phyloP scores from a whole-genome alignment of 2,797 vertebrate genomes.

The Hafferia zeledoni region DNA sequence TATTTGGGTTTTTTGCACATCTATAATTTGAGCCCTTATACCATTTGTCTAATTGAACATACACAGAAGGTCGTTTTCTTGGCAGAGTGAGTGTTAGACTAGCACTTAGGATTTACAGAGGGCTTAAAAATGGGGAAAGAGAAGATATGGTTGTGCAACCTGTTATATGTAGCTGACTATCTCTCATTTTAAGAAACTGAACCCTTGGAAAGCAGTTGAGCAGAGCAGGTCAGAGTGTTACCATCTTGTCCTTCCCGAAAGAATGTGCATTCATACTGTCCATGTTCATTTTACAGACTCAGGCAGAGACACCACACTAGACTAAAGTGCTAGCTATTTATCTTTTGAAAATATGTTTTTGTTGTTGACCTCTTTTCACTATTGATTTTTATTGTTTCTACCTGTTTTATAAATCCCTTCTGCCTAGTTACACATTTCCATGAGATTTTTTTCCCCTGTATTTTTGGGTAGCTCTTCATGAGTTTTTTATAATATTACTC shows the following conservation, averaged over 20 bases:
- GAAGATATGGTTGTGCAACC: not conserved
- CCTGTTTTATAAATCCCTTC: not conserved
- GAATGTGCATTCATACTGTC: not conserved
- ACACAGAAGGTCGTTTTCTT: not conserved
- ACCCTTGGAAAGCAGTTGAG: not conserved
- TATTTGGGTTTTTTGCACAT: not conserved
- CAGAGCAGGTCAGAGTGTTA: not conserved
- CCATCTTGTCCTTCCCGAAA: not conserved
- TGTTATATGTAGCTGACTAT: not conserved
- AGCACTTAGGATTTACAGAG: not conserved
- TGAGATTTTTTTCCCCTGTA: not conserved
- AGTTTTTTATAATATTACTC: not conserved
- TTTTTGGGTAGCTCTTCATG: not conserved
- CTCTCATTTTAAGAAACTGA: not conserved
- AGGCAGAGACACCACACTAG: not conserved
- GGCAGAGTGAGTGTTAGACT: not conserved
- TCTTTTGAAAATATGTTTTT: conserved; percentile 26
- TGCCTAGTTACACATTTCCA: not conserved
- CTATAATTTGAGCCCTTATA: not conserved
- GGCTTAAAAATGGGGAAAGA: not conserved
- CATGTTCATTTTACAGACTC: not conserved
- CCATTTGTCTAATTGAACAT: not conserved
- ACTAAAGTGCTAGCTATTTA: conserved; percentile 30
- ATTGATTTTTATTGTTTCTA: not conserved
- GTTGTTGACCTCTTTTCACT: not conserved